A percentile compares a stretch with the other conserved stretches of the same genome.
Conservation (phyloP, 2,797 vertebrate species). For the Strix occidentalis region DNA sequence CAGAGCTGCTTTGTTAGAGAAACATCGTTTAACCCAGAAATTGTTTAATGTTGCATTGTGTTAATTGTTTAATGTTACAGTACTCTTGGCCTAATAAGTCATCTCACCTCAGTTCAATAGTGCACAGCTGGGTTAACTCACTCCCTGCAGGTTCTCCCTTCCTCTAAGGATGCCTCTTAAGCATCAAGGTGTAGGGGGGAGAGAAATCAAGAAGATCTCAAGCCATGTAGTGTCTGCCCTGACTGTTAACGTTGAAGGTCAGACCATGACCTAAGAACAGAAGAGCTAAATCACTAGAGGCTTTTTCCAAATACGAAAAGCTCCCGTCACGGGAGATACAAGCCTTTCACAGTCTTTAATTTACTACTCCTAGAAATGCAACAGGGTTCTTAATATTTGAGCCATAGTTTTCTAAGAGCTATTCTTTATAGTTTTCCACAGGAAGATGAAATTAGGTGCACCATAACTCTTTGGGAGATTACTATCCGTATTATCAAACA, state of each 20-base stretch:
- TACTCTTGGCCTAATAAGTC: background rate
- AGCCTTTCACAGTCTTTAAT: background rate
- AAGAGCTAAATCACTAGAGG: background rate
- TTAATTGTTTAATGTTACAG: background rate
- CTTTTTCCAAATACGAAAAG: slow-evolving; percentile 18
- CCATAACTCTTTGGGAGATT: background rate
- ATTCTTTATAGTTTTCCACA: background rate
- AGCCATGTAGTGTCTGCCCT: background rate
- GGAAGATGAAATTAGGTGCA: background rate
- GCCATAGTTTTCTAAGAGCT: background rate
- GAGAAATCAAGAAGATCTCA: background rate
- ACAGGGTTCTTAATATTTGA: background rate
- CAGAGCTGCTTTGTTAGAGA: background rate
- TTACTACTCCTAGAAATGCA: background rate
- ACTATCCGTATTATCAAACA: background rate
- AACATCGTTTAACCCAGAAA: background rate
- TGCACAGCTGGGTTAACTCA: background rate
- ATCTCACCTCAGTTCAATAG: background rate
- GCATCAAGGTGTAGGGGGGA: background rate
- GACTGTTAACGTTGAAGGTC: background rate
- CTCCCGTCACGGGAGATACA: background rate
- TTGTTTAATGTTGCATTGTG: background rate
- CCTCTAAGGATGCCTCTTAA: background rate
- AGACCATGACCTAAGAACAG: background rate
- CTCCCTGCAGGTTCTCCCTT: background rate